Percentiles rank a stretch among this genome's conserved stretches.
These are phyloP conservation scores for Holocentrus rufus DNA, from an alignment of 2,797 vertebrate species.

Conservation along the genomic window DNA sequence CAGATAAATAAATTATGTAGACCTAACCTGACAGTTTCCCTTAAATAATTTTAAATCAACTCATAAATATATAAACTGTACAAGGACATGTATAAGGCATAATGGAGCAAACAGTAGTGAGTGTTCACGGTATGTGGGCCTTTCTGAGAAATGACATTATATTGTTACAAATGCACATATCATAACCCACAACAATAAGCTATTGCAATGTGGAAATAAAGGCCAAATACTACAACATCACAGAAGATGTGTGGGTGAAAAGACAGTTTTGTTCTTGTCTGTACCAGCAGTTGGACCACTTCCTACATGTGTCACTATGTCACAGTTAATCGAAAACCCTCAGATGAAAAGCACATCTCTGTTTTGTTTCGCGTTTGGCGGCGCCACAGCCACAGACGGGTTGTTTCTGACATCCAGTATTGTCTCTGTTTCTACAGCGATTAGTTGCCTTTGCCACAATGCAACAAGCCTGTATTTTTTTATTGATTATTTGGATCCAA, in stretches of 20 bases:
- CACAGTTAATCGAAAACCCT: not conserved
- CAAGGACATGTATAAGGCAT: too few relatives aligned
- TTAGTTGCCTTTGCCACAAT: conserved; percentile 1
- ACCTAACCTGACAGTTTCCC: too few relatives aligned
- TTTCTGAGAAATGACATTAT: not conserved
- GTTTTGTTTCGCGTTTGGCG: not conserved
- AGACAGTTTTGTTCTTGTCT: conserved; percentile 15
- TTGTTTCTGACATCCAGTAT: not conserved
- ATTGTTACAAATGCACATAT: not conserved
- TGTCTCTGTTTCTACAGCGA: conserved; percentile 3
- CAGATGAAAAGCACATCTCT: not conserved
- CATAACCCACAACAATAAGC: conserved; percentile 14
- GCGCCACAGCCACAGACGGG: not conserved
- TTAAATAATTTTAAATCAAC: too few relatives aligned
- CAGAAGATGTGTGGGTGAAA: conserved; percentile 22
- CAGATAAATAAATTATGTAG: not conserved
- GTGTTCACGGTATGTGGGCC: too few relatives aligned
- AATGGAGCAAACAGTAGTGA: too few relatives aligned
- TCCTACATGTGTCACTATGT: conserved; percentile 23
- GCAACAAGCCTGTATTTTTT: conserved; percentile 28
- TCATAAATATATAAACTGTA: not conserved
- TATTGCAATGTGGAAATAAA: not conserved
- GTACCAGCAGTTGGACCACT: conserved; percentile 43
- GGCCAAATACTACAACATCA: not conserved
- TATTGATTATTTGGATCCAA: conserved; percentile 38